Evolutionary conservation across 2,113 vertebrate species (phyloP).

Genomic region (Melospiza melodia): DNA sequence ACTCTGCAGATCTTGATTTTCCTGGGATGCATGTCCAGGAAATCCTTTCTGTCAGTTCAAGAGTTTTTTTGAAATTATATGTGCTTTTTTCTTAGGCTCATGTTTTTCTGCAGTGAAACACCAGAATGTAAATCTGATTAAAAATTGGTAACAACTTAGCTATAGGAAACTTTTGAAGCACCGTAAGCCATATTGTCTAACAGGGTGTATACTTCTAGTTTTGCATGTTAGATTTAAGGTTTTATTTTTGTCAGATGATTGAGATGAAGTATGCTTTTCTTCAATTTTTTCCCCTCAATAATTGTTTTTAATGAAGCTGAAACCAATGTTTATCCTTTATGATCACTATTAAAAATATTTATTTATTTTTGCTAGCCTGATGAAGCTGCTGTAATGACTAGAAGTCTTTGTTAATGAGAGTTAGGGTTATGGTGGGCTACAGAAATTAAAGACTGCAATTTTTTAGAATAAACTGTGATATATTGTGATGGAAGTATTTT

Average conservation of each 20-base stretch:
- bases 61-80: not conserved
- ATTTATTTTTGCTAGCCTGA: not conserved
- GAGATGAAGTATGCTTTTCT: not conserved
- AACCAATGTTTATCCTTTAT: not conserved
- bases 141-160: not conserved
- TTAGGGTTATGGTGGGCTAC: not conserved
- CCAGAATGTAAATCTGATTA: not conserved
- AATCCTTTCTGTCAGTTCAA: not conserved
- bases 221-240: not conserved
- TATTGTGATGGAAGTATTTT: not conserved
- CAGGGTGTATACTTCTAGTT: not conserved
- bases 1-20: not conserved
- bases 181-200: not conserved
- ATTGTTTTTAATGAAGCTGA: not conserved
- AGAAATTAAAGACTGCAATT: not conserved
- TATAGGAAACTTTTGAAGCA: not conserved
- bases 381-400: not conserved
- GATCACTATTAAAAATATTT: not conserved
- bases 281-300: not conserved
- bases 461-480: not conserved
- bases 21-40: not conserved
- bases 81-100: not conserved
- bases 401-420: not conserved
- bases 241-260: not conserved
- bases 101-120: not conserved